These are phyloP conservation scores for Epinotia ramella DNA, from an alignment of 2,888 invertebrate genomes.

Conservation along the genomic window DNA sequence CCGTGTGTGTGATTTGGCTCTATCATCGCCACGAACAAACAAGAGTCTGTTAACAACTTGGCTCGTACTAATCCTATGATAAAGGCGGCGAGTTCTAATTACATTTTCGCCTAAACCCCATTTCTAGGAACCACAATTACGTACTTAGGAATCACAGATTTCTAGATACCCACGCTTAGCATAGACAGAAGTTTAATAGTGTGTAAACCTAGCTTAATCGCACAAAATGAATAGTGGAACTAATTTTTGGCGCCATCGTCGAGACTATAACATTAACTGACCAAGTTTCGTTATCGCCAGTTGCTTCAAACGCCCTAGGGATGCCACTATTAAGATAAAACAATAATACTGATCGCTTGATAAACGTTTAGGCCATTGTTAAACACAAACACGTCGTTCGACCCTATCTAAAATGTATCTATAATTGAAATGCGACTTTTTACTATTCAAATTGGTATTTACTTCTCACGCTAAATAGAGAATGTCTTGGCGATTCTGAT, in stretches of 20 bases:
- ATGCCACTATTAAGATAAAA: conserved; percentile 55
- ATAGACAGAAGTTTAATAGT: neutral
- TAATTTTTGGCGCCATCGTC: conserved; percentile 61
- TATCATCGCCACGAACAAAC: conserved; percentile 1
- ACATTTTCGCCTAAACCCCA: neutral
- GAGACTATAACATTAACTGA: conserved; percentile 65
- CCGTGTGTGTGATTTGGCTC: conserved; percentile 1
- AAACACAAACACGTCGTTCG: conserved; percentile 34
- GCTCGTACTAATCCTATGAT: conserved; percentile 14
- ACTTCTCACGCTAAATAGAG: conserved; percentile 60
- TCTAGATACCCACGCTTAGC: neutral
- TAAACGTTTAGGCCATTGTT: conserved; percentile 49
- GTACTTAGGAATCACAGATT: neutral
- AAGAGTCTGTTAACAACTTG: conserved; percentile 1
- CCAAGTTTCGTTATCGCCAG: conserved; percentile 55
- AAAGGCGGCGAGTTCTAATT: conserved; percentile 4
- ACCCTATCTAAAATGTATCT: conserved; percentile 49
- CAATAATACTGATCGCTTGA: conserved; percentile 49
- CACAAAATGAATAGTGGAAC: conserved; percentile 39
- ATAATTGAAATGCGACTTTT: conserved; percentile 41
- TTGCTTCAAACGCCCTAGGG: conserved; percentile 54
- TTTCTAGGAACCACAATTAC: neutral
- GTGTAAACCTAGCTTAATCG: conserved; percentile 17
- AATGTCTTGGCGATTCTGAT: conserved; percentile 63
- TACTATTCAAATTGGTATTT: conserved; percentile 44